These are phyloP conservation scores for Hyles euphorbiae DNA, from an alignment of 1,140 invertebrate species.

Conservation along the genomic window DNA sequence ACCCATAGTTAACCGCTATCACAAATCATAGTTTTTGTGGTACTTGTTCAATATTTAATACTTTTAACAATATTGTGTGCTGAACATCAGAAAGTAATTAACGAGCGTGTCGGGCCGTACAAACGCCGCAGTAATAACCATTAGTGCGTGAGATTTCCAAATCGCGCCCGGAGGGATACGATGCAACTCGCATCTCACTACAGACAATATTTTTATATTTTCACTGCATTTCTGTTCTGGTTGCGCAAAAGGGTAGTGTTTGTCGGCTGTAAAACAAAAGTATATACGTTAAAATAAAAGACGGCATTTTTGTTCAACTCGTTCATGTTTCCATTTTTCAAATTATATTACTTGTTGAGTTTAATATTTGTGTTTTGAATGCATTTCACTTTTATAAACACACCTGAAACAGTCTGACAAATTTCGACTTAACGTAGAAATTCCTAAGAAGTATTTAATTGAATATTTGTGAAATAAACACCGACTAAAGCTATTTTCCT, in stretches of 20 bases:
- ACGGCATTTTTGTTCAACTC: constrained; percentile 17
- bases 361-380: background rate
- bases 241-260: constrained; percentile 42
- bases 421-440: too few species aligned
- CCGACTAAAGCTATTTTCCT: constrained; percentile 46
- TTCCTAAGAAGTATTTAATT: background rate
- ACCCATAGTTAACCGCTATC: too few species aligned
- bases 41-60: too few species aligned
- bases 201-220: constrained; percentile 55
- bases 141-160: constrained; percentile 28
- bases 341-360: too few species aligned
- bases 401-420: too few species aligned
- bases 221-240: constrained; percentile 46
- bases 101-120: too few species aligned
- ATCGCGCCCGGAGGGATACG: constrained; percentile 34
- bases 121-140: constrained; percentile 9
- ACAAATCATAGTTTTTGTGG: too few species aligned
- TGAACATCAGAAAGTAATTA: too few species aligned
- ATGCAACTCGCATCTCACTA: constrained; percentile 42
- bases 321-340: constrained; percentile 8
- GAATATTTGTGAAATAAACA: constrained; percentile 51
- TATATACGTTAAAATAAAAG: constrained; percentile 26
- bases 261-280: constrained; percentile 39
- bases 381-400: too few species aligned
- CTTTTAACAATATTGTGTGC: too few species aligned